These are phyloP conservation scores for Mythimna pallens DNA, from an alignment of 2,888 invertebrate genomes.

Conservation along the genomic window DNA sequence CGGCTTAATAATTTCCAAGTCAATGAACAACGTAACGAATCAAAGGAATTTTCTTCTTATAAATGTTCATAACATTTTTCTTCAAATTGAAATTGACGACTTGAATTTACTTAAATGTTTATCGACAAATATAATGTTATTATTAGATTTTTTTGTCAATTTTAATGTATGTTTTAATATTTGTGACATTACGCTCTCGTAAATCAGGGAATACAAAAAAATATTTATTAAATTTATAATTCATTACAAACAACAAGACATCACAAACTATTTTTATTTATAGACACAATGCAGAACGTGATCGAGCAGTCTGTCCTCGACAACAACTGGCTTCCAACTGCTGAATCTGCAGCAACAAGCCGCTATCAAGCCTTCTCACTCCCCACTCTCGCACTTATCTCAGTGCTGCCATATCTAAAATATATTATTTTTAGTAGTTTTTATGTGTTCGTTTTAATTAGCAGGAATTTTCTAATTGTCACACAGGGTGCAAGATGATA, in stretches of 20 bases:
- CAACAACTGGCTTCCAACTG: slow-evolving; percentile 89
- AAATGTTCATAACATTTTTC: slow-evolving; percentile 14
- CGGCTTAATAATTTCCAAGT: slow-evolving; percentile 34
- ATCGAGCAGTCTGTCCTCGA: slow-evolving; percentile 89
- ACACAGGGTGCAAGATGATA: slow-evolving; percentile 82
- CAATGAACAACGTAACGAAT: slow-evolving; percentile 20
- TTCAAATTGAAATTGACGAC: slow-evolving; percentile 5
- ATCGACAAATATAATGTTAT: background rate
- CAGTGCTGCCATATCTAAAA: slow-evolving; percentile 76
- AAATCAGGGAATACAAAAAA: background rate
- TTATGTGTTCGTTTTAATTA: slow-evolving; percentile 66
- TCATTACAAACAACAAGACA: background rate
- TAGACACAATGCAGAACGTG: slow-evolving; percentile 89
- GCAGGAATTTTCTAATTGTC: slow-evolving; percentile 66
- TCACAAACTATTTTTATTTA: slow-evolving; percentile 26
- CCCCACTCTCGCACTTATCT: slow-evolving; percentile 73
- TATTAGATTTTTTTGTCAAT: no score
- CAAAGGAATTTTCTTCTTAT: slow-evolving; percentile 14
- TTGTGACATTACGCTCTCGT: background rate
- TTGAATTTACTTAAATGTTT: background rate
- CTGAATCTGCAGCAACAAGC: slow-evolving; percentile 81
- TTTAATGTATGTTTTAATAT: background rate
- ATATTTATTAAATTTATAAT: background rate
- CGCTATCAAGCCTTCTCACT: slow-evolving; percentile 74
- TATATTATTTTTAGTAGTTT: slow-evolving; percentile 69